Evolutionary conservation across 1,140 invertebrate genomes (phyloP), one percentile per base, ranked within the genome.

Genomic region (Lordiphosa mommai): DNA sequence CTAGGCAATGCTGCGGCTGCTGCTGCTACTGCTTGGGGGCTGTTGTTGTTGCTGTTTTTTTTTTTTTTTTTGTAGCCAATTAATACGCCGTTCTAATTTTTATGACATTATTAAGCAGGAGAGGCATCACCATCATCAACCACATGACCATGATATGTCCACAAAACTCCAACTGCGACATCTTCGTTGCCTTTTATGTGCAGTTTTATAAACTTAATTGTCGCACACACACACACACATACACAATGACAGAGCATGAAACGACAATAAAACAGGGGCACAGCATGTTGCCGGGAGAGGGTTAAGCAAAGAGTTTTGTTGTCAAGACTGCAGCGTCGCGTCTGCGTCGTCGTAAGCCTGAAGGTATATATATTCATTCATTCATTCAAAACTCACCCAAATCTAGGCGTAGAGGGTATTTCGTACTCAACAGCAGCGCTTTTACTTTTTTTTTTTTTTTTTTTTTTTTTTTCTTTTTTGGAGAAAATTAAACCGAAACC

Each of bases 81-180:
- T 82, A 82, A 82, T 82, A 84, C 77, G 77, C 77, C 77, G 72
- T 85, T 84, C 77, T 84, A 84, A 84, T 84, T 84, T 84, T 84
- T 84, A 84, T 84, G 77, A 84, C 77, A 84, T 84, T 84, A 84
- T 84, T 84, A 85, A 84, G 77, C 63, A 84, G 77, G 76, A 37
- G 61, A 23, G 12, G 41, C 10, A 12, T 27, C 17, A 13, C 23
- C 12, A 6, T 44, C 20, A 44, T 44, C 41, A 37, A 8, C 38
- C 20, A 66, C 50, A 69, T 70, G 61, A 40, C 47, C 66, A 70
- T 68, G 58, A 68, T 68, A 32, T 52, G 37, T 52, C n/a, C 14
- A 10, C 20, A 16, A 14, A 40, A 41, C 36, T 52, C 30, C 46
- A 48, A 48, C 46, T 14, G 46, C 12, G 77, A 76, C 76, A 84